Conservation (phyloP, 2,797 vertebrate genomes). For the Myioborus melanocephalus region DNA sequence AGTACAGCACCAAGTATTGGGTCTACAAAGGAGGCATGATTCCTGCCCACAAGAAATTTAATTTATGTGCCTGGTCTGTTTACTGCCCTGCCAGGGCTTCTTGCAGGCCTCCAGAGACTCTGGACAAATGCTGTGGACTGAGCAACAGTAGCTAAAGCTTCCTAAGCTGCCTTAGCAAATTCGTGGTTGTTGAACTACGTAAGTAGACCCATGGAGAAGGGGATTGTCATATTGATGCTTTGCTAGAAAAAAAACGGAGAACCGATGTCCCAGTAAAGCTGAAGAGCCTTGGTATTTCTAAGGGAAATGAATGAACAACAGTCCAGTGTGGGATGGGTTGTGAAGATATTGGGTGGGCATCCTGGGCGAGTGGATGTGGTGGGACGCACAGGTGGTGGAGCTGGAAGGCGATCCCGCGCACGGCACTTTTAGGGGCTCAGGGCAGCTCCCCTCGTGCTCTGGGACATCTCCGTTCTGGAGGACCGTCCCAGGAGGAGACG, state of each 20-base stretch:
- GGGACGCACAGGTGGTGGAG: not conserved
- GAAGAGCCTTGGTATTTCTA: accelerated
- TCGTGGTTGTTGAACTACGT: not conserved
- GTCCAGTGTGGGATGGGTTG: accelerated
- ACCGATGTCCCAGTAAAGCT: not conserved
- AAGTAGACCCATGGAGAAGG: not conserved
- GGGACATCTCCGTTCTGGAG: not conserved
- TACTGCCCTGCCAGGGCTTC: not conserved
- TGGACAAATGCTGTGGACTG: not conserved
- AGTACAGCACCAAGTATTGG: not conserved
- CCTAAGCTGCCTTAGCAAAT: not conserved
- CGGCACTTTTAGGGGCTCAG: not conserved
- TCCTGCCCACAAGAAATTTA: not conserved
- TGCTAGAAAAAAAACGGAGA: not conserved
- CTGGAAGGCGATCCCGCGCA: accelerated
- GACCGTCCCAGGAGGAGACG: not conserved
- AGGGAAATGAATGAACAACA: accelerated
- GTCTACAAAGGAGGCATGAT: not conserved
- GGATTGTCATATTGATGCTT: not conserved
- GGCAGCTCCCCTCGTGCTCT: not conserved
- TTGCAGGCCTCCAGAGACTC: not conserved
- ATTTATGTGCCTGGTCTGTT: not conserved
- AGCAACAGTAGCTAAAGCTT: not conserved
- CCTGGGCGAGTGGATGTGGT: accelerated
- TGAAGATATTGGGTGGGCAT: not conserved